Conservation (phyloP, 2,113 vertebrate species). For the Notechis scutatus region DNA sequence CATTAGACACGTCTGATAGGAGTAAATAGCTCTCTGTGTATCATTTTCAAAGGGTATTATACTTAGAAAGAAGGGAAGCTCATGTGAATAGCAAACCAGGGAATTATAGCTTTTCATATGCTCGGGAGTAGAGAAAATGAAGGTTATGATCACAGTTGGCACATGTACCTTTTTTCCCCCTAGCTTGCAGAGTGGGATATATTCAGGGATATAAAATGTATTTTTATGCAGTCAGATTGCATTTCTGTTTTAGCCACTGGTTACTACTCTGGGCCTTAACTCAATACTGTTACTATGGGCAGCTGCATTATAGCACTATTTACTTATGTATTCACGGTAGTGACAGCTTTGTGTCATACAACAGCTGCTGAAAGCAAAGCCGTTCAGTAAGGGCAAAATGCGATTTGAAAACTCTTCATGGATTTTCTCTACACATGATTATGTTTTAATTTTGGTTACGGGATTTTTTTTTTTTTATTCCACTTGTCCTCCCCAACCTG, state of each 20-base stretch:
- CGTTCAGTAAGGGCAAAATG: constrained; percentile 69
- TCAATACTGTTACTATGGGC: constrained; percentile 65
- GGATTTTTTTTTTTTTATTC: constrained; percentile 52
- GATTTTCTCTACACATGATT: constrained; percentile 63
- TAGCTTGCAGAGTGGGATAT: neutral
- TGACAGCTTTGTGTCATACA: constrained; percentile 66
- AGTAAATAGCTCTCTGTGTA: rapidly evolving
- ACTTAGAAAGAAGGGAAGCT: neutral
- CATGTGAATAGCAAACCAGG: neutral
- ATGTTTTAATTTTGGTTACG: constrained; percentile 65
- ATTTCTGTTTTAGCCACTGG: constrained; percentile 46
- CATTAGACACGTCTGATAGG: neutral
- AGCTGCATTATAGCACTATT: constrained; percentile 66
- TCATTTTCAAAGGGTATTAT: neutral
- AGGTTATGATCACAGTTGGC: neutral
- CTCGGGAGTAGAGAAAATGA: neutral
- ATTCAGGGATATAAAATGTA: constrained; percentile 17
- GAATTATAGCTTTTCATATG: neutral
- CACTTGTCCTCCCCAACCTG: neutral
- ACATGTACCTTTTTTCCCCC: neutral
- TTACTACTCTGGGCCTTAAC: constrained; percentile 59
- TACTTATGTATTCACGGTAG: constrained; percentile 70
- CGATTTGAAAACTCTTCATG: constrained; percentile 62
- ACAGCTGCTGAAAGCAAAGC: constrained; percentile 71
- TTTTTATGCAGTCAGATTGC: constrained; percentile 48